These are phyloP conservation scores for Anticlea derivata DNA, from an alignment of 2,888 invertebrate species.

Conservation along the genomic window DNA sequence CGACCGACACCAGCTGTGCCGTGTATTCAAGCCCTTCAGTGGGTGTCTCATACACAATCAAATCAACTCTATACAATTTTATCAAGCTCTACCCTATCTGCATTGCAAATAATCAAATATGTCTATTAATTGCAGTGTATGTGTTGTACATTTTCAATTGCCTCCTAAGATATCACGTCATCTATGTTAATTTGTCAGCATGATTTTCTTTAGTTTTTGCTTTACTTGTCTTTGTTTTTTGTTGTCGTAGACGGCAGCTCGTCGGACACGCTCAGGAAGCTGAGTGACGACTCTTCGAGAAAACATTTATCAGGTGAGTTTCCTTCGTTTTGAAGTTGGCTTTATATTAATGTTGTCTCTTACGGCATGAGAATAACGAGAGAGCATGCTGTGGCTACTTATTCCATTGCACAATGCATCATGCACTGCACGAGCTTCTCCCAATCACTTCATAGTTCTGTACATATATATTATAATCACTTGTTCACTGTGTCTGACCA, in stretches of 20 bases:
- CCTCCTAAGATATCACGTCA: slow-evolving; percentile 45
- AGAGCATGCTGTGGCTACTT: slow-evolving; percentile 57
- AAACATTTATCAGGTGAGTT: slow-evolving; percentile 81
- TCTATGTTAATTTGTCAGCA: slow-evolving; percentile 58
- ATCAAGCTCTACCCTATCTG: slow-evolving; percentile 53
- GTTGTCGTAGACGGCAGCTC: slow-evolving; percentile 82
- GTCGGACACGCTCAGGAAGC: slow-evolving; percentile 75
- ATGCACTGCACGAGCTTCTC: slow-evolving; percentile 38
- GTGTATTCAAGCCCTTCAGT: slow-evolving; percentile 45
- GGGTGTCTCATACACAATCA: slow-evolving; percentile 54
- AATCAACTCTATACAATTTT: slow-evolving; percentile 43
- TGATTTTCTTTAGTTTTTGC: slow-evolving; percentile 69
- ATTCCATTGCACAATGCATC: slow-evolving; percentile 25
- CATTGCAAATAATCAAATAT: slow-evolving; percentile 31
- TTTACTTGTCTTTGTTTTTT: slow-evolving; percentile 77
- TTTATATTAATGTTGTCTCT: slow-evolving; percentile 24
- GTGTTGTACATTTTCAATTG: slow-evolving; percentile 38
- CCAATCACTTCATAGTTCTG: slow-evolving; percentile 39
- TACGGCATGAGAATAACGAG: slow-evolving; percentile 61
- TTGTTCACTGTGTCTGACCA: slow-evolving; percentile 45
- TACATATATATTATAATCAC: slow-evolving; percentile 49
- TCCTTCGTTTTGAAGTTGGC: slow-evolving; percentile 3
- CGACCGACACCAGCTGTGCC: slow-evolving; percentile 50
- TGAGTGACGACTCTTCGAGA: slow-evolving; percentile 80
- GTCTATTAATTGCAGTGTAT: slow-evolving; percentile 50